Evolutionary conservation across 2,797 vertebrate species (phyloP), one percentile per base, ranked within the genome.

Genomic region (Florisuga fusca): DNA sequence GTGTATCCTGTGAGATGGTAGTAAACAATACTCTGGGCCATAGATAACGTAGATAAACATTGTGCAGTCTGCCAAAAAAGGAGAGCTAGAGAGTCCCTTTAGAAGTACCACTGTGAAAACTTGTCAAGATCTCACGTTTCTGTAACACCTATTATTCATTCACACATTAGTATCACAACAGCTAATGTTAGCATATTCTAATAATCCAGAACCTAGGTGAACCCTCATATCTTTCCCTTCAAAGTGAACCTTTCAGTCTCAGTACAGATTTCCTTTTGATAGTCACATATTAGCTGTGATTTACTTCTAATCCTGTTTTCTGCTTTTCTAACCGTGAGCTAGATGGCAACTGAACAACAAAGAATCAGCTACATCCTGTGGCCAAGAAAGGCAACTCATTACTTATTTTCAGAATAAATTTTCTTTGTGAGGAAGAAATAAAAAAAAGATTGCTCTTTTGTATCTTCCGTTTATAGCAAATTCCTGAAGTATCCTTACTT

Each of bases 1-100:
- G n/a, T 0, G 1, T 12, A 21, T 3, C 10, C 18, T 38, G n/a
- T 0, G 2, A 45, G 18, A 25, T 2, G 2, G 34, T 75, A 74
- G 74, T 16, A 23, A 63, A 10, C 33, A n/a, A 10, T 6, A 2
- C 26, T 33, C 5, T 31, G 21, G 20, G 43, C 15, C 50, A 50
- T 17, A 8, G 18, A 46, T 31, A 41, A 88, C 0, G 3, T 7
- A 59, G 10, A 21, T 9, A 59, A 74, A 61, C 26, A 27, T 19
- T 10, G 21, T 29, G 26, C 12, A 15, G 59, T 45, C 9, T 27
- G 34, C 27, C 78, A 68, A 81, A 87, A 7, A 3, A 1, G 0
- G 22, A 64, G 21, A 61, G 46, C 29, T 46, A 43, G 11, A 74
- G 33, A 26, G 23, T 4, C 11, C 45, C 15, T 55, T 69, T 64